These are phyloP conservation scores for Melipona bicolor DNA, from an alignment of 2,888 invertebrate species.

Conservation along the genomic window DNA sequence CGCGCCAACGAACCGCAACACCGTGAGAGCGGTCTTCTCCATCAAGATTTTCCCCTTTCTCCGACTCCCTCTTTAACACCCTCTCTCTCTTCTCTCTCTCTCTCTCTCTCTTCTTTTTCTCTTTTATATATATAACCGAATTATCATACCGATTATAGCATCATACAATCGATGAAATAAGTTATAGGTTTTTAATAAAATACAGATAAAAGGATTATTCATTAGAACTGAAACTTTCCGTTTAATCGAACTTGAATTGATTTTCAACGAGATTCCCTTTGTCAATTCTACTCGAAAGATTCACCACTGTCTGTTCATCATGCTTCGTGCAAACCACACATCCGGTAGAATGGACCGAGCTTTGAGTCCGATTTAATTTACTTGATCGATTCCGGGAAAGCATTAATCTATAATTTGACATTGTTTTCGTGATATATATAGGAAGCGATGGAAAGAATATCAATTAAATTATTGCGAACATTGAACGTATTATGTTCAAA, in stretches of 20 bases:
- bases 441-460: neutral
- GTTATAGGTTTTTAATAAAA: neutral
- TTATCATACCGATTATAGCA: slow-evolving; percentile 6
- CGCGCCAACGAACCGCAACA: slow-evolving; percentile 66
- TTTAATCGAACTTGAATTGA: slow-evolving; percentile 18
- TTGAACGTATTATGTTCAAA: neutral
- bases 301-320: neutral
- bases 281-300: neutral
- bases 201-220: neutral
- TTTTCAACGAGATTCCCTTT: neutral
- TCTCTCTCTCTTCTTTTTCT: neutral
- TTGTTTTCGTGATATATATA: neutral
- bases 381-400: neutral
- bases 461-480: neutral
- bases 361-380: slow-evolving; percentile 3
- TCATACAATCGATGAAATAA: neutral
- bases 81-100: neutral
- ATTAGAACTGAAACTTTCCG: no score
- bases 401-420: slow-evolving; percentile 1
- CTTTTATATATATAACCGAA: neutral
- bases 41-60: slow-evolving; percentile 39
- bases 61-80: neutral
- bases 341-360: slow-evolving; percentile 15
- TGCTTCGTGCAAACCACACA: slow-evolving; percentile 8
- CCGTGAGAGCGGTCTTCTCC: slow-evolving; percentile 40